Base-by-base conservation (phyloP, 2,888 invertebrate genomes). In the Gari tellinella region DNA sequence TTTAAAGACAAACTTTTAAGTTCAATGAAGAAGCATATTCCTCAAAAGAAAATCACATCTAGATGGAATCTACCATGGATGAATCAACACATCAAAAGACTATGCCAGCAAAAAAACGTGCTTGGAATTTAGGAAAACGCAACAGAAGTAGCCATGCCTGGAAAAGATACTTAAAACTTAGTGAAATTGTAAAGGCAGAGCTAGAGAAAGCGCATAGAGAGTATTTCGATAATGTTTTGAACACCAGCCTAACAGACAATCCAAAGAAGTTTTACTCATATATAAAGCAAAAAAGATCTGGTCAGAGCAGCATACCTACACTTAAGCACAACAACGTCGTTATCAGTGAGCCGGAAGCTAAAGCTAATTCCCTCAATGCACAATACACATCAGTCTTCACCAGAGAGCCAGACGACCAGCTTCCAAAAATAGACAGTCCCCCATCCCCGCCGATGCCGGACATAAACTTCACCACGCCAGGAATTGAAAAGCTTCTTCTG, bases 331-430 rank as follows among this genome's bases (percentile, higher is more conserved):
- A 55, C 15, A 23, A 55, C 23, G 23, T 14, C 41, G 21, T 41
- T n/a, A 21, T 41, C 3, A 55, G n/a, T 43, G 51, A 68, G 15
- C 25, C 52, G 38, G 25, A 31, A 38, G 40, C n/a, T 14, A 67
- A 58, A 51, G 63, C 58, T 12, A 37, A 63, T 26, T 58, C 56
- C 17, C 17, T 67, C 37, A 73, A 67, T 38, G n/a, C 46, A 12
- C 61, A 68, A 49, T 63, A 67, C 23, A 49, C 56, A 17, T 66
- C 57, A 26, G 66, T 66, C 8, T 72, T 72, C 53, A 66, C 72
- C 19, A 49, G 48, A 53, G 62, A 72, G 38, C 60, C 62, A 14
- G 15, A 21, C 23, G 53, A 48, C n/a, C 43, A 61, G 7, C 41
- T 70, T 31, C 70, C 64, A 37, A 21, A 14, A 1, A 40, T 60